phyloP scores from a whole-genome alignment of 2,797 vertebrate species.

The Lepilemur ruficaudatus region DNA sequence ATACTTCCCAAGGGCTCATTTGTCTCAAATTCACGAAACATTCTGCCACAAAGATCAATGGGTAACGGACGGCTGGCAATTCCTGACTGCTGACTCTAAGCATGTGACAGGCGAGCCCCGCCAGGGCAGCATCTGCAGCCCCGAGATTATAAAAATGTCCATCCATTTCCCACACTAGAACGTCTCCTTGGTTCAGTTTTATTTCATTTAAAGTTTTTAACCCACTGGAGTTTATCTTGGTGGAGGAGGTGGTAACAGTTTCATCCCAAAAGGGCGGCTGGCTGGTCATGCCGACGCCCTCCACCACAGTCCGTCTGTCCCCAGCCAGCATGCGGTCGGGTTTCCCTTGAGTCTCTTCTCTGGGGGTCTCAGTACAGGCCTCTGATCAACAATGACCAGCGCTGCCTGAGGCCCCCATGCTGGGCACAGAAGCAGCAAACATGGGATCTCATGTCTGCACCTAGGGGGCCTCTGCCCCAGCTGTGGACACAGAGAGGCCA shows the following conservation, averaged over 20 bases:
- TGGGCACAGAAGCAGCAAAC: background rate
- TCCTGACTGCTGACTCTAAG: background rate
- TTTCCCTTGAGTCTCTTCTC: background rate
- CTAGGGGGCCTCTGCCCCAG: background rate
- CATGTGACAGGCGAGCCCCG: background rate
- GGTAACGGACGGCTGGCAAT: too few species aligned
- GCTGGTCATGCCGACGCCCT: background rate
- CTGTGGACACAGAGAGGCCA: background rate
- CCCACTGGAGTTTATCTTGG: background rate
- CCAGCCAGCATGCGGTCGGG: too few species aligned
- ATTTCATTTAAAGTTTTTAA: background rate
- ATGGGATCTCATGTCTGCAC: too few species aligned
- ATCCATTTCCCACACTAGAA: background rate
- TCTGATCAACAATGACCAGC: background rate
- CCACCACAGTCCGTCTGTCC: background rate
- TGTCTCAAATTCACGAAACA: background rate
- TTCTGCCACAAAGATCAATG: background rate
- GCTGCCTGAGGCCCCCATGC: background rate
- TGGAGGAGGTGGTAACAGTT: background rate
- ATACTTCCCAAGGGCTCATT: background rate
- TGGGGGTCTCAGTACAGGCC: background rate
- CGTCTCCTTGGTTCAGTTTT: background rate
- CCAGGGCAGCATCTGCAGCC: too few species aligned
- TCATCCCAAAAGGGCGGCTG: background rate
- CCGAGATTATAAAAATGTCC: rapidly evolving